A percentile compares a stretch with the other conserved stretches of the same genome.
phyloP scores from a whole-genome alignment of 2,113 vertebrate genomes.

The Erinaceus europaeus region DNA sequence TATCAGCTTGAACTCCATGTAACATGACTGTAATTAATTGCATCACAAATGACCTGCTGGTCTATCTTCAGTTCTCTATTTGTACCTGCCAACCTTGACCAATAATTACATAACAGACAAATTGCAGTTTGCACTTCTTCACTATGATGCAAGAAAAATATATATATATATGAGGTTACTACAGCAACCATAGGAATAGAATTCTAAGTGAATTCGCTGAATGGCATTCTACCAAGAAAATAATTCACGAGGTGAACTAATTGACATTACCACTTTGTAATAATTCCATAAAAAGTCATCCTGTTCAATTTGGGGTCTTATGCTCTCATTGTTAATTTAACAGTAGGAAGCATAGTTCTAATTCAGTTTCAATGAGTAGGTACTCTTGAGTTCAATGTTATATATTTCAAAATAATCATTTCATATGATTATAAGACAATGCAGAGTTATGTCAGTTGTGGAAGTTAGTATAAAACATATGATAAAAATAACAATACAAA shows the following conservation, averaged over 20 bases:
- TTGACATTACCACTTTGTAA: conserved; percentile 64
- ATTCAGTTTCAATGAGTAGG: neutral
- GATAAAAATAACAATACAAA: neutral
- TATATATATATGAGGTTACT: conserved; percentile 34
- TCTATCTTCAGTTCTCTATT: conserved; percentile 64
- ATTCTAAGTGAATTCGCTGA: conserved; percentile 71
- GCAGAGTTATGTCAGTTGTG: neutral
- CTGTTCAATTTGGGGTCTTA: neutral
- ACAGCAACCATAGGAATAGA: conserved; percentile 61
- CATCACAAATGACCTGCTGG: conserved; percentile 57
- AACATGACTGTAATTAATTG: conserved; percentile 78
- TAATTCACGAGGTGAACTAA: conserved; percentile 67
- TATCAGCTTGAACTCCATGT: conserved; percentile 67
- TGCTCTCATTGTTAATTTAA: neutral
- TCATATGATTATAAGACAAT: neutral
- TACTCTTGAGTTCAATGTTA: neutral
- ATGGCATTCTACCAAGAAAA: conserved; percentile 71
- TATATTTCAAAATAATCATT: neutral
- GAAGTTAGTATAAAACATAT: neutral
- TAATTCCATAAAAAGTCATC: conserved; percentile 56
- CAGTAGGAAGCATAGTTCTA: neutral
- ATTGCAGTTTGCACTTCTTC: neutral
- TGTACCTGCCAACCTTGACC: conserved; percentile 63
- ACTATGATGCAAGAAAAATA: neutral
- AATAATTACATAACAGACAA: conserved; percentile 47